These are phyloP conservation scores for Tipula unca DNA, from an alignment of 2,888 invertebrate genomes.

Conservation along the genomic window DNA sequence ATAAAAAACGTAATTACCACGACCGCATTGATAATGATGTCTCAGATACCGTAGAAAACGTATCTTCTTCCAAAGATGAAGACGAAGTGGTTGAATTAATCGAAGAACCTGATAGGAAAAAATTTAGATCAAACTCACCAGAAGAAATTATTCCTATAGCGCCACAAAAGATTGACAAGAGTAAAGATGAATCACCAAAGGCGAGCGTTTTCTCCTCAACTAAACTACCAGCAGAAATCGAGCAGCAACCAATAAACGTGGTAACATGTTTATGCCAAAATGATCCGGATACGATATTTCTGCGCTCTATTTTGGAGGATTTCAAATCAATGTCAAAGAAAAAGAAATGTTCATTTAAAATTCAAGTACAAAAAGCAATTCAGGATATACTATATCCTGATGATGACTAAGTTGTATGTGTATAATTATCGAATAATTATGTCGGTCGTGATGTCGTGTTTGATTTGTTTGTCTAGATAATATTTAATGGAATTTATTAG, in stretches of 20 bases:
- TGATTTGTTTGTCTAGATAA: neutral
- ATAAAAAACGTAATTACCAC: neutral
- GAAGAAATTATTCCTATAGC: neutral
- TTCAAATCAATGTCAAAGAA: conserved; percentile 15
- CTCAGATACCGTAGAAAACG: neutral
- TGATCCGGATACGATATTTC: conserved; percentile 1
- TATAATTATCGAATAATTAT: neutral
- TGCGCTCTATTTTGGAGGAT: conserved; percentile 8
- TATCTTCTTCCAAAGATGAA: neutral
- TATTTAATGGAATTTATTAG: neutral
- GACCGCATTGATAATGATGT: neutral
- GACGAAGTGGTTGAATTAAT: neutral
- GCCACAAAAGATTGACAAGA: neutral
- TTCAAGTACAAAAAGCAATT: conserved; percentile 1
- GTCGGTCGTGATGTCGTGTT: neutral
- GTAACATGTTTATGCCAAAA: neutral
- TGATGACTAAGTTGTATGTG: neutral
- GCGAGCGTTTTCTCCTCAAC: neutral
- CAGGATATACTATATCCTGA: neutral
- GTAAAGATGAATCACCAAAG: neutral
- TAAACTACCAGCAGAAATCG: neutral
- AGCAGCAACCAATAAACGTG: neutral
- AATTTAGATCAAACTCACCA: neutral
- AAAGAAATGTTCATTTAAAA: conserved; percentile 14
- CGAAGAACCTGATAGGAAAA: neutral